Conservation (phyloP, 2,797 vertebrate genomes). For the Lemur catta region DNA sequence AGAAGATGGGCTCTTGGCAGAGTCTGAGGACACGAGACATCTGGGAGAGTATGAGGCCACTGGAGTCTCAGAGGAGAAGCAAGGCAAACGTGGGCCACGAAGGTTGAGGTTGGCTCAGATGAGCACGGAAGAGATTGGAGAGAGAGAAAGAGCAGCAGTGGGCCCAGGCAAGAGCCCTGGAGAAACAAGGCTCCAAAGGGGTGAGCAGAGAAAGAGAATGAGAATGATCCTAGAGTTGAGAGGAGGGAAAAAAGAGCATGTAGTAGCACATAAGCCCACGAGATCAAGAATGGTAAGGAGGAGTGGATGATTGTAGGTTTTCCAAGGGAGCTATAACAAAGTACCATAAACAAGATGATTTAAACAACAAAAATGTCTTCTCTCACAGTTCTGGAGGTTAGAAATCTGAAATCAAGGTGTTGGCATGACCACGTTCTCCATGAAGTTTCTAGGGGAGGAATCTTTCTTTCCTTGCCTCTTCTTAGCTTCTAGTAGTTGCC, state of each 20-base stretch:
- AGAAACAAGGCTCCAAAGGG: neutral
- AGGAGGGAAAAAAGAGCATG: neutral
- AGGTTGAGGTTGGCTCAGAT: neutral
- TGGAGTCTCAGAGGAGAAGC: neutral
- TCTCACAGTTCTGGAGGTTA: neutral
- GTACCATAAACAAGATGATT: neutral
- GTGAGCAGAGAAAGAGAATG: neutral
- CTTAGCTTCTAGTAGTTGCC: neutral
- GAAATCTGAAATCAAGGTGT: neutral
- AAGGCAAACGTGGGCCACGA: neutral
- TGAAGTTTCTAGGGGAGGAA: neutral
- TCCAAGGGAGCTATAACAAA: neutral
- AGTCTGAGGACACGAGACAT: neutral
- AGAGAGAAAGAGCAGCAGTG: neutral
- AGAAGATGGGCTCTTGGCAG: neutral
- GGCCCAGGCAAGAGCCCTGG: rapidly evolving
- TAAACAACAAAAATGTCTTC: neutral
- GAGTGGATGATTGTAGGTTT: neutral
- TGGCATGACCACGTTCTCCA: neutral
- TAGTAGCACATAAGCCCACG: neutral
- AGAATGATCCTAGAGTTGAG: neutral
- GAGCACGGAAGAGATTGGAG: neutral
- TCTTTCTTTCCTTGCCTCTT: neutral
- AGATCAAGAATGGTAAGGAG: neutral
- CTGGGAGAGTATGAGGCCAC: rapidly evolving